These are phyloP conservation scores for Pungitius pungitius DNA, from an alignment of 2,113 vertebrate species.

Conservation along the genomic window DNA sequence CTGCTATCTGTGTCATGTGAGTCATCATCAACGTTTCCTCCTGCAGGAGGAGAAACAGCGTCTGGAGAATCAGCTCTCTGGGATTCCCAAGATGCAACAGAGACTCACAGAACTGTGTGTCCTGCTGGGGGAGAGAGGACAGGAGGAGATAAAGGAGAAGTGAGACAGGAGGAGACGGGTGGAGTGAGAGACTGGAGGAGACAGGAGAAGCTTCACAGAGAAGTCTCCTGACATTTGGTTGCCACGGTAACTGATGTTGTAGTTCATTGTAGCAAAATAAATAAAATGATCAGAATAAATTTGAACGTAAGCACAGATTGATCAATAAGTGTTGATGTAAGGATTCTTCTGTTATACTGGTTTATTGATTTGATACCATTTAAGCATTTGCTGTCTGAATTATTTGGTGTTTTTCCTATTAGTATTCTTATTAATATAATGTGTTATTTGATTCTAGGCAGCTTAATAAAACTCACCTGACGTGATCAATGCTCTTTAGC, in stretches of 20 bases:
- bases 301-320: too few relatives aligned
- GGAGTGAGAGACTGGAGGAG: constrained; percentile 85
- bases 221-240: background rate
- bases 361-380: too few relatives aligned
- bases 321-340: too few relatives aligned
- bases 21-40: background rate
- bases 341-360: too few relatives aligned
- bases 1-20: background rate
- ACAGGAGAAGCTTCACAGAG: constrained; percentile 78
- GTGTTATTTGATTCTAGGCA: too few relatives aligned
- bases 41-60: constrained; percentile 92
- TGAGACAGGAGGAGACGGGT: constrained; percentile 64
- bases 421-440: too few relatives aligned
- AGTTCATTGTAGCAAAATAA: too few relatives aligned
- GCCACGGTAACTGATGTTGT: too few relatives aligned
- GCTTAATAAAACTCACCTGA: background rate
- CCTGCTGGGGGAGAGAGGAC: constrained; percentile 89
- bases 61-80: constrained; percentile 93
- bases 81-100: constrained; percentile 96
- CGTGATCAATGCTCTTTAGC: background rate
- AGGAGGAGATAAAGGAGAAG: constrained; percentile 87
- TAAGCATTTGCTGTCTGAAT: too few relatives aligned
- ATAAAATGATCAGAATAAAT: too few relatives aligned
- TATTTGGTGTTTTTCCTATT: too few relatives aligned
- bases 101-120: constrained; percentile 92